Evolutionary conservation across 2,888 invertebrate species (phyloP).

Genomic region (Leucoma salicis): DNA sequence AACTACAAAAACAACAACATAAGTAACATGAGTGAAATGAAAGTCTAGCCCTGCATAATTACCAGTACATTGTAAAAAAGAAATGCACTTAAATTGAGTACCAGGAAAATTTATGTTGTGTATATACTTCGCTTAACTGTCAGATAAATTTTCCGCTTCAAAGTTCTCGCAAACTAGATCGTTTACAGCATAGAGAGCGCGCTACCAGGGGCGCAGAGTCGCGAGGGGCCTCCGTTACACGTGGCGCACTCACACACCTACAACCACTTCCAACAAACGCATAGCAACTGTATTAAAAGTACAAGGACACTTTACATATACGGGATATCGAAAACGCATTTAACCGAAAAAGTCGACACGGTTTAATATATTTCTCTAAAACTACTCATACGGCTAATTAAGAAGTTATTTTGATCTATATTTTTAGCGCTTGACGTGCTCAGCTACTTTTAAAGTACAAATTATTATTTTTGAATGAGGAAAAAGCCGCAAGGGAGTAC

Average conservation of each 20-base stretch:
- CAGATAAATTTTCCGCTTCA: slow-evolving; percentile 64
- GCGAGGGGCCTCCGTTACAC: slow-evolving; percentile 51
- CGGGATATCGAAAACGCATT: neutral
- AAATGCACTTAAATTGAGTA: slow-evolving; percentile 14
- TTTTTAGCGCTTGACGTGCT: too few species aligned
- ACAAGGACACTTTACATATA: slow-evolving; percentile 35
- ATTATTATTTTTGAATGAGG: too few species aligned
- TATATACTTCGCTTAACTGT: slow-evolving; percentile 51
- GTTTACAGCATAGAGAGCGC: slow-evolving; percentile 59
- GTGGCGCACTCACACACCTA: slow-evolving; percentile 47
- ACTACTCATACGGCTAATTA: too few species aligned
- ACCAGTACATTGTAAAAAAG: slow-evolving; percentile 9
- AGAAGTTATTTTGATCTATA: too few species aligned
- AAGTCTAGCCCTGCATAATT: too few species aligned
- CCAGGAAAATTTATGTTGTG: slow-evolving; percentile 24
- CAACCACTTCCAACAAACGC: slow-evolving; percentile 8
- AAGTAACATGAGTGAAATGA: too few species aligned
- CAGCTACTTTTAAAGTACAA: too few species aligned
- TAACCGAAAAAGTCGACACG: slow-evolving; percentile 4
- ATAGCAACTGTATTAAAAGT: slow-evolving; percentile 34
- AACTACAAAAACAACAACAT: too few species aligned
- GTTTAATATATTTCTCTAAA: too few species aligned
- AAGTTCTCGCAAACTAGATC: slow-evolving; percentile 66
- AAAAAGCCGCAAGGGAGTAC: too few species aligned
- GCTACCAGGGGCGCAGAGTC: slow-evolving; percentile 54